A percentile compares a stretch with the other conserved stretches of the same genome.
Evolutionary conservation across 1,140 invertebrate genomes (phyloP).

Genomic region (Panagrolaimus sp.): DNA sequence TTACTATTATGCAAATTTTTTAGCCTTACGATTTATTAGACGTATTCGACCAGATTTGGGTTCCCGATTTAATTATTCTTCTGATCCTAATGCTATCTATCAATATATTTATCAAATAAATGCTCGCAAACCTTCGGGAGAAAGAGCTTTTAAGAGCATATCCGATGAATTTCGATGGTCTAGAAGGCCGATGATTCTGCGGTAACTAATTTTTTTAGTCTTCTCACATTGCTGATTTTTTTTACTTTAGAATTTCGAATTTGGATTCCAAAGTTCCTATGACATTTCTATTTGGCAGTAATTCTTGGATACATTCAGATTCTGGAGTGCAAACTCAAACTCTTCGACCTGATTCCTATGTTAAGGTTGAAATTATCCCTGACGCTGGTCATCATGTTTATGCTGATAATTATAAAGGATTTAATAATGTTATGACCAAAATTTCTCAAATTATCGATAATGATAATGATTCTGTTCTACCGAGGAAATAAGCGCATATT

Average conservation of each 20-base stretch:
- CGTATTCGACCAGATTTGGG: constrained; percentile 74
- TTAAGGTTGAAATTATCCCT: constrained; percentile 68
- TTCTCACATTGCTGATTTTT: too few species aligned
- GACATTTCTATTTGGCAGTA: constrained; percentile 81
- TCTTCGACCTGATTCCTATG: constrained; percentile 58
- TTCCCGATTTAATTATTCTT: constrained; percentile 70
- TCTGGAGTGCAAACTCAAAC: constrained; percentile 72
- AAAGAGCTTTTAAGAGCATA: constrained; percentile 84
- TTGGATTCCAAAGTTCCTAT: constrained; percentile 69
- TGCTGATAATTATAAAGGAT: constrained; percentile 77
- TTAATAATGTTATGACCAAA: constrained; percentile 66
- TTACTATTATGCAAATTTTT: too few species aligned
- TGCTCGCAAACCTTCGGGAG: constrained; percentile 79
- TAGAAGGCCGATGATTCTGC: constrained; percentile 81
- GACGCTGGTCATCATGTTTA: constrained; percentile 94
- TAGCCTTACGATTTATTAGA: constrained; percentile 12
- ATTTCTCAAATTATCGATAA: constrained; percentile 35
- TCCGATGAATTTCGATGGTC: constrained; percentile 88
- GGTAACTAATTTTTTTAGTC: constrained; percentile 59
- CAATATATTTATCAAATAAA: too few species aligned
- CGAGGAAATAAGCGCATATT: too few species aligned
- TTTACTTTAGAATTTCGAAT: too few species aligned
- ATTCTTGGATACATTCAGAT: constrained; percentile 84
- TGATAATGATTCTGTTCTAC: constrained; percentile 28
- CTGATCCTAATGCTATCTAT: constrained; percentile 64